Conservation (phyloP, 92 coral and sea anemone species). For the Chrysogorgia sp. region DNA sequence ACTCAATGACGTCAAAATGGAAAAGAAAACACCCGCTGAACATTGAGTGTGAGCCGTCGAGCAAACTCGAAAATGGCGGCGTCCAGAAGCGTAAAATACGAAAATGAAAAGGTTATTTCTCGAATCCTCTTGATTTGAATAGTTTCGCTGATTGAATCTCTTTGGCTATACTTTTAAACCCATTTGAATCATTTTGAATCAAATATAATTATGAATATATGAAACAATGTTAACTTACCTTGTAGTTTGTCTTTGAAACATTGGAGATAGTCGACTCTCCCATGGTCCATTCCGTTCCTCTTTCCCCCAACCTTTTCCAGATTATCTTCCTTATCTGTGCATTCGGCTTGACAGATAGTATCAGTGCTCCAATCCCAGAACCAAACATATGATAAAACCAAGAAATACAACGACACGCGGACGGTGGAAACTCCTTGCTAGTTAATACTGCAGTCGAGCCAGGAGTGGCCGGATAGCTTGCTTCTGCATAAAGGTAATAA, state of each 20-base stretch:
- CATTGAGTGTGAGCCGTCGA: no score
- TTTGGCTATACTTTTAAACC: no score
- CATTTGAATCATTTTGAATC: no score
- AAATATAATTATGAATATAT: no score
- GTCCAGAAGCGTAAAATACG: no score
- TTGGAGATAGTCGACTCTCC: slow-evolving; percentile 19
- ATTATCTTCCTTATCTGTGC: slow-evolving; percentile 63
- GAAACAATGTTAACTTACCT: slow-evolving; percentile 2
- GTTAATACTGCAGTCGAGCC: slow-evolving; percentile 57
- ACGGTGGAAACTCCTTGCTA: slow-evolving; percentile 70
- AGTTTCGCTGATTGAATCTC: no score
- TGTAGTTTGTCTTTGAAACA: neutral
- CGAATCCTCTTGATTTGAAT: no score
- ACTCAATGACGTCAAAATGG: no score
- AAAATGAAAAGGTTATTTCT: no score
- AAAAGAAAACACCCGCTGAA: no score
- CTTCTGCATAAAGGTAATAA: slow-evolving; percentile 64
- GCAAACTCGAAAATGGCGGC: no score
- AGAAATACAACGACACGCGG: slow-evolving; percentile 70
- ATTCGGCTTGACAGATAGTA: slow-evolving; percentile 55
- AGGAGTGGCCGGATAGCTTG: slow-evolving; percentile 59
- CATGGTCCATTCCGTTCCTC: slow-evolving; percentile 72
- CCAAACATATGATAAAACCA: slow-evolving; percentile 92
- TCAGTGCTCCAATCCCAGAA: slow-evolving; percentile 67
- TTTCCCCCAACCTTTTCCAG: slow-evolving; percentile 74